These are phyloP conservation scores for Enteromius treurensis DNA, from an alignment of 2,797 vertebrate genomes.

Conservation along the genomic window DNA sequence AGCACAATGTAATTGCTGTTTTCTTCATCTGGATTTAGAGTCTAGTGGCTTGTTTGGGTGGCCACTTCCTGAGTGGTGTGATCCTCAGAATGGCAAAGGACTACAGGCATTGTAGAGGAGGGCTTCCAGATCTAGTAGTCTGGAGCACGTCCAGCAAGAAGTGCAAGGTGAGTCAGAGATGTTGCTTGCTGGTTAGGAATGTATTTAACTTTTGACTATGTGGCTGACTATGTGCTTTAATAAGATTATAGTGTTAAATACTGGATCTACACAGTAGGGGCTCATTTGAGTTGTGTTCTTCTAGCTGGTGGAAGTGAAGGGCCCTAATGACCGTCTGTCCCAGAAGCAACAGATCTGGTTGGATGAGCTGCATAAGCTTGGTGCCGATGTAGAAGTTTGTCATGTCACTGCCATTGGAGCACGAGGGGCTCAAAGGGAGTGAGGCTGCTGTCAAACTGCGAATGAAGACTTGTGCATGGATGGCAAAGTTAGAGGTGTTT, in stretches of 20 bases:
- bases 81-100: constrained; percentile 84
- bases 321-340: constrained; percentile 91
- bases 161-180: constrained; percentile 81
- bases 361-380: constrained; percentile 86
- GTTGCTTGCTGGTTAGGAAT: neutral
- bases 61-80: constrained; percentile 85
- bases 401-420: constrained; percentile 87
- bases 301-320: constrained; percentile 97
- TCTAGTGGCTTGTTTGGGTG: constrained; percentile 87
- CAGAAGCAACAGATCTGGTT: constrained; percentile 95
- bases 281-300: constrained; percentile 31
- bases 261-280: neutral
- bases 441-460: constrained; percentile 21
- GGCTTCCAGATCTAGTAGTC: constrained; percentile 93
- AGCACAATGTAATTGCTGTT: neutral
- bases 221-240: neutral
- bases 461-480: neutral
- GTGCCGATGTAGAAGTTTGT: constrained; percentile 92
- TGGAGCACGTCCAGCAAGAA: constrained; percentile 80
- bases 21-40: constrained; percentile 73
- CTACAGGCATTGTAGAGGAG: constrained; percentile 88
- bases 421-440: constrained; percentile 77
- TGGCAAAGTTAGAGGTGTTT: neutral
- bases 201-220: neutral
- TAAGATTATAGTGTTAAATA: constrained; percentile 3